Evolutionary conservation across 2,113 vertebrate genomes (phyloP), one percentile per base, ranked within the genome.

Genomic region (Solea senegalensis): DNA sequence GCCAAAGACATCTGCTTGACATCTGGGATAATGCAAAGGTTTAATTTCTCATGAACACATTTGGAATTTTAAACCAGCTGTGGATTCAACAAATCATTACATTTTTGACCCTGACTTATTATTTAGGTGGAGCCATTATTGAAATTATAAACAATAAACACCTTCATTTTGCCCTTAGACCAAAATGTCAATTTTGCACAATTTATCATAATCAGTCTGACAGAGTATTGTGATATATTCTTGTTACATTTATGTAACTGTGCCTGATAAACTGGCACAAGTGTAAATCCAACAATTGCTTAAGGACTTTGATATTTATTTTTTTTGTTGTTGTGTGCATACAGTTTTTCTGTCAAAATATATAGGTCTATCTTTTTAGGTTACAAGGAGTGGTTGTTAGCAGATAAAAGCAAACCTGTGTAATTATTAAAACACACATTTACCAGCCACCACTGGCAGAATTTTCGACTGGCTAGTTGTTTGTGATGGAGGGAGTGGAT

Each of bases 381-480:
- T 2, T 34, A 34, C 5, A 34, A 1, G 5, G 34, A 4, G 34
- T 34, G 34, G 3, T 34, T 34, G 3, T 34, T 34, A 4, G 34
- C 5, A 34, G 34, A 34, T 3, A 34, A 34, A 34, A 34, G 34
- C 34, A 57, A 26, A 39, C 9, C 46, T 44, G 15, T 14, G 10
- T 8, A 1, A 21, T 21, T 21, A 21, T 21, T 21, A 21, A 52
- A 43, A 59, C 16, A 40, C 7, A 39, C 28, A 14, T 40, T 40
- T 54, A 8, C 2, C 16, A 10, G 26, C 50, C 39, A 61, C 43
- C 16, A 64, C 14, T 52, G 43, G 16, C 16, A 65, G 28, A 27
- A 51, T 14, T 49, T 64, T 63, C 0, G 2, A 64, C 65, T 64
- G 67, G 70, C 54, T 45, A 52, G 28, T 63, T 27, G 50, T 66